Conservation (phyloP, 2,113 vertebrate species). For the Columba janthina region DNA sequence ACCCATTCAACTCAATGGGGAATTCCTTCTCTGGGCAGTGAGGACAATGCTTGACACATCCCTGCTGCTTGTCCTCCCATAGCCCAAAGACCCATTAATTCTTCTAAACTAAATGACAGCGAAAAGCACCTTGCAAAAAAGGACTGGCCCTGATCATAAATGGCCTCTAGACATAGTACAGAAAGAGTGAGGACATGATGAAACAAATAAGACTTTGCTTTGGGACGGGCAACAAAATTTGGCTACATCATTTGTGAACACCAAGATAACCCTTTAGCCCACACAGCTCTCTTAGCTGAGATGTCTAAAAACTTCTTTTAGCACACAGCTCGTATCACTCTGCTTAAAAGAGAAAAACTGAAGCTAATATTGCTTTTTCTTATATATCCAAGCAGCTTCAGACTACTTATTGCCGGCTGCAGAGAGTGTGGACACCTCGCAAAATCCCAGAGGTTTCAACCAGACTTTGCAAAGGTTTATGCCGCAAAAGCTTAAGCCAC, state of each 20-base stretch:
- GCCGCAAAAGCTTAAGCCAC: background rate
- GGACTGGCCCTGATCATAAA: background rate
- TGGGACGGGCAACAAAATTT: background rate
- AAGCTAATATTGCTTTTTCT: background rate
- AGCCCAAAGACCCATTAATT: background rate
- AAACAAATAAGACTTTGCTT: background rate
- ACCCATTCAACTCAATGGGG: accelerated
- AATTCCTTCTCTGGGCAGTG: background rate
- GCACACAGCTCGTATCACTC: background rate
- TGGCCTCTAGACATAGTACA: background rate
- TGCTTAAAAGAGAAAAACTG: background rate
- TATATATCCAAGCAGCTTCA: background rate
- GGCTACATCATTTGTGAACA: background rate
- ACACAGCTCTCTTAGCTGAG: background rate
- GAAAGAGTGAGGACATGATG: background rate
- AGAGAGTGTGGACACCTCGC: background rate
- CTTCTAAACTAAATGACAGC: background rate
- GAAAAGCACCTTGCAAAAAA: background rate
- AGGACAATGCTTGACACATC: background rate
- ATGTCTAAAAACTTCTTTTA: background rate
- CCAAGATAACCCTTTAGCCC: background rate
- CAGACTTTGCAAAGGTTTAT: background rate
- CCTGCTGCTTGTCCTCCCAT: background rate
- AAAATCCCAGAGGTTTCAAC: background rate
- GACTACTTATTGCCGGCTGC: background rate